Conservation (phyloP, 1,140 invertebrate genomes). For the Eurosta solidaginis region DNA sequence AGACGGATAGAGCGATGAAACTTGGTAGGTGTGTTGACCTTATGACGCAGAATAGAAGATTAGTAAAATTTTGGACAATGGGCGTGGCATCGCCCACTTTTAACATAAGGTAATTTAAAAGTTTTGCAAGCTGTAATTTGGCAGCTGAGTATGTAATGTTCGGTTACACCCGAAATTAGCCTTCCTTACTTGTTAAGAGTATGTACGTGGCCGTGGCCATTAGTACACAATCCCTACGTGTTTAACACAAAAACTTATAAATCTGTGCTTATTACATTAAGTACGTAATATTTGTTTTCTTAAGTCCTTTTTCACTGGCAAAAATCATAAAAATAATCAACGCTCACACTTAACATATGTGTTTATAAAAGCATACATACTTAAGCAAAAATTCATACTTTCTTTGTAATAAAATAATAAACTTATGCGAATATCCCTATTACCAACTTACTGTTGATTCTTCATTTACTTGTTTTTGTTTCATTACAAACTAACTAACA, state of each 20-base stretch:
- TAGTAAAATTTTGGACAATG: too few species aligned
- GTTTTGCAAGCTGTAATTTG: too few species aligned
- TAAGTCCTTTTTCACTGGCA: neutral
- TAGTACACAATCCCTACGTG: neutral
- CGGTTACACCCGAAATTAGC: too few species aligned
- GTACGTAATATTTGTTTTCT: neutral
- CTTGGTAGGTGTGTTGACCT: too few species aligned
- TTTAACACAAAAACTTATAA: neutral
- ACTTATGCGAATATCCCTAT: neutral
- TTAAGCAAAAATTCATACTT: neutral
- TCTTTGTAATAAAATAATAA: slow-evolving; percentile 7
- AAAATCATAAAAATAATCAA: neutral
- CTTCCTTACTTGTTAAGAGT: too few species aligned
- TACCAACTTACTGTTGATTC: neutral
- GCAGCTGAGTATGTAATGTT: too few species aligned
- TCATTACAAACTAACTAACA: too few species aligned
- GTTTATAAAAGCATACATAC: neutral
- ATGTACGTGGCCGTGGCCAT: too few species aligned
- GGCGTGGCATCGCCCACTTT: too few species aligned
- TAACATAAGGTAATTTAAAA: too few species aligned
- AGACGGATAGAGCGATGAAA: too few species aligned
- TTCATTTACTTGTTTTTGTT: neutral
- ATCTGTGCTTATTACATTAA: neutral
- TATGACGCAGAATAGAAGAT: too few species aligned
- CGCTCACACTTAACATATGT: neutral